Evolutionary conservation across 2,113 vertebrate genomes (phyloP).

Genomic region (Serinus canaria): DNA sequence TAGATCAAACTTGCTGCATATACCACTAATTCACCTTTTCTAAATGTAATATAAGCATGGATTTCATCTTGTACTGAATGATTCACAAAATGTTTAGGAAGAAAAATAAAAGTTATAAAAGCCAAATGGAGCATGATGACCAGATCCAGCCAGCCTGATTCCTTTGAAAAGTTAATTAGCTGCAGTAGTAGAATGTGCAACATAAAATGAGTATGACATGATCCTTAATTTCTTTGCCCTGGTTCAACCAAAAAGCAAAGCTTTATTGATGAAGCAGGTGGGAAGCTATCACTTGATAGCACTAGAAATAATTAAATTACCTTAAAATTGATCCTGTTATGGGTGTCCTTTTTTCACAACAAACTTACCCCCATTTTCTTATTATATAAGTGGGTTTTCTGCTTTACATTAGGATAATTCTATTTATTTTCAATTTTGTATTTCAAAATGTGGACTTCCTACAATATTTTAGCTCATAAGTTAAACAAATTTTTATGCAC

Average conservation of each 20-base stretch:
- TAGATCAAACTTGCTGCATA: conserved; percentile 13
- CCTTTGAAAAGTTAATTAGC: conserved; percentile 4
- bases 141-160: not conserved
- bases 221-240: conserved; percentile 4
- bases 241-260: not conserved
- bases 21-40: conserved; percentile 37
- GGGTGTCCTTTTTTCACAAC: not conserved
- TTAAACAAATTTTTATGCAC: conserved; percentile 23
- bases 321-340: not conserved
- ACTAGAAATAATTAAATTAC: not conserved
- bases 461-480: not conserved
- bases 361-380: not conserved
- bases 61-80: not conserved
- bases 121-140: not conserved
- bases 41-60: not conserved
- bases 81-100: not conserved
- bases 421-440: not conserved
- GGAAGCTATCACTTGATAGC: not conserved
- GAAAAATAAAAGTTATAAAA: conserved; percentile 5
- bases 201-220: not conserved
- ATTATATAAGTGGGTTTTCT: not conserved
- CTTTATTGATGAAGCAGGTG: not conserved
- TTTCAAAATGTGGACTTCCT: not conserved
- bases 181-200: not conserved
- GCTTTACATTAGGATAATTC: not conserved